Percentiles rank a stretch among this genome's conserved stretches.
Evolutionary conservation across 2,888 invertebrate species (phyloP).

Genomic region (Hermodice carunculata): DNA sequence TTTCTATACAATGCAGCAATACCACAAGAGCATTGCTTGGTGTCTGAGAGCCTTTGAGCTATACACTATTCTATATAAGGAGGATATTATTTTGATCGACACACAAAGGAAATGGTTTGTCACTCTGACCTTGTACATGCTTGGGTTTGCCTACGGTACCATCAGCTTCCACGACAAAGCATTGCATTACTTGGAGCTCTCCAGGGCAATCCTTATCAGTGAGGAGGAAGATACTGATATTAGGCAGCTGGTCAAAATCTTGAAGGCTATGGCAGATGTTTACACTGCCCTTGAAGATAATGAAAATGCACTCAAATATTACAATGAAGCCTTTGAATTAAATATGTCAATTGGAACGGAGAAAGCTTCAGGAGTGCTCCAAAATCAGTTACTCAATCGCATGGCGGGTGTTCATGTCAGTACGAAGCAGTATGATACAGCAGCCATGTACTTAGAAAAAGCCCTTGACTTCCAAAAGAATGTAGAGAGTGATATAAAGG

Average conservation of each 20-base stretch:
- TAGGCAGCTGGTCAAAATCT: constrained; percentile 18
- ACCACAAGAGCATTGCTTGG: constrained; percentile 65
- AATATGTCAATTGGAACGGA: constrained; percentile 36
- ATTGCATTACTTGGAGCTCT: constrained; percentile 61
- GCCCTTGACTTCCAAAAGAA: constrained; percentile 64
- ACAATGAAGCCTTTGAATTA: constrained; percentile 62
- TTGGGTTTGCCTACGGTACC: constrained; percentile 65
- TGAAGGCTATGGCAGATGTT: constrained; percentile 55
- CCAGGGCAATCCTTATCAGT: constrained; percentile 52
- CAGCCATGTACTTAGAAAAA: constrained; percentile 64
- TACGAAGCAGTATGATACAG: constrained; percentile 64
- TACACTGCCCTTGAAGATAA: constrained; percentile 64
- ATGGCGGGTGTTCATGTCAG: constrained; percentile 66
- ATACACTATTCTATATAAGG: constrained; percentile 60
- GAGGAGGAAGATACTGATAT: constrained; percentile 15
- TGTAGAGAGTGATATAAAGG: constrained; percentile 65
- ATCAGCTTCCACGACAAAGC: constrained; percentile 63
- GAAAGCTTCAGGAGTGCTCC: constrained; percentile 46
- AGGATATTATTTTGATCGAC: constrained; percentile 56
- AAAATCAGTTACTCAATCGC: constrained; percentile 65
- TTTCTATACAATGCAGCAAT: constrained; percentile 63
- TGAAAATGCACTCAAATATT: constrained; percentile 59
- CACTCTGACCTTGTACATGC: constrained; percentile 63
- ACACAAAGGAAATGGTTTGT: constrained; percentile 65
- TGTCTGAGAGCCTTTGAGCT: constrained; percentile 64